Percentiles rank a stretch among this genome's conserved stretches.
Conservation (phyloP, 2,888 invertebrate species). For the Apomyelois bistriatella region DNA sequence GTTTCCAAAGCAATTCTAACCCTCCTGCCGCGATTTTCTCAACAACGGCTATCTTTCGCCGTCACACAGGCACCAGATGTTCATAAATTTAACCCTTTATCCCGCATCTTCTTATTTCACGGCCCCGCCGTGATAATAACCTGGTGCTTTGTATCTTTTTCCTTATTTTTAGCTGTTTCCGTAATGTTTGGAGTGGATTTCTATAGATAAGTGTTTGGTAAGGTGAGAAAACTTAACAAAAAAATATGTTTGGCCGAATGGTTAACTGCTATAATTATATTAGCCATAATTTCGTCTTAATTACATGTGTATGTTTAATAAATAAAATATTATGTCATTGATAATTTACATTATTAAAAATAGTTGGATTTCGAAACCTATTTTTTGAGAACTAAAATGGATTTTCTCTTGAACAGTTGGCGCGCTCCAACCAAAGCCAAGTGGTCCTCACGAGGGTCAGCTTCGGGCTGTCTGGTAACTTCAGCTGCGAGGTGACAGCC, state of each 20-base stretch:
- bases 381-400: background rate
- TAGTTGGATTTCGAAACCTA: too few relatives aligned
- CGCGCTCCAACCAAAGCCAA: constrained; percentile 84
- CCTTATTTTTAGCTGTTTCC: constrained; percentile 16
- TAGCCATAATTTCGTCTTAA: too few relatives aligned
- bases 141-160: constrained; percentile 46
- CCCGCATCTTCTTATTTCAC: constrained; percentile 48
- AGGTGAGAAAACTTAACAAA: background rate
- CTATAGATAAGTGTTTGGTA: background rate
- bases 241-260: too few relatives aligned
- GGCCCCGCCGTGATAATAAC: constrained; percentile 50
- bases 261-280: too few relatives aligned
- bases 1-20: background rate
- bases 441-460: constrained; percentile 84
- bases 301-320: too few relatives aligned
- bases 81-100: constrained; percentile 29
- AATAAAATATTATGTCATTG: too few relatives aligned
- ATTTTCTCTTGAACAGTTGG: constrained; percentile 68
- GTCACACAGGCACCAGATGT: constrained; percentile 10
- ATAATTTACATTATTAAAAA: too few relatives aligned
- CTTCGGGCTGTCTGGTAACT: constrained; percentile 84
- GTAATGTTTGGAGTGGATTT: background rate
- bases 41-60: constrained; percentile 6
- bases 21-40: background rate
- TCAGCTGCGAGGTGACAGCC: constrained; percentile 86